Percentiles rank a stretch among this genome's conserved stretches.
phyloP scores from a whole-genome alignment of 2,888 invertebrate genomes.

The Aproaerema taeniolella region DNA sequence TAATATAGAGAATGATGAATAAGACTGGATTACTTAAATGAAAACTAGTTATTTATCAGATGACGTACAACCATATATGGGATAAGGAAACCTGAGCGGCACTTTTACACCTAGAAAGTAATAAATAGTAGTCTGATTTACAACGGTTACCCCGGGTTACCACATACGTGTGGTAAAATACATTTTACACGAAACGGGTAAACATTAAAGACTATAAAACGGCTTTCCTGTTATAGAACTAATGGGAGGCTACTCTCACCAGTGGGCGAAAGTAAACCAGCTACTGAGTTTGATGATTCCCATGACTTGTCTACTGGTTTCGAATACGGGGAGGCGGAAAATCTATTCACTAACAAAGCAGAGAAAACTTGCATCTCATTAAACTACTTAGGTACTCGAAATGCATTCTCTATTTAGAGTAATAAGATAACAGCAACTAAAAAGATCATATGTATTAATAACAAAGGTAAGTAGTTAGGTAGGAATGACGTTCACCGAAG shows the following conservation, averaged over 20 bases:
- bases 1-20: conserved; percentile 12
- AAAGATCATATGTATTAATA: too few species aligned
- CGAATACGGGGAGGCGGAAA: background rate
- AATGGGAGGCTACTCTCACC: conserved; percentile 50
- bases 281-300: conserved; percentile 22
- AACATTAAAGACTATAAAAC: conserved; percentile 33
- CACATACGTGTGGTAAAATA: background rate
- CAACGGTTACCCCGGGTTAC: conserved; percentile 12
- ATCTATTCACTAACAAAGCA: background rate
- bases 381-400: too few species aligned
- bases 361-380: too few species aligned
- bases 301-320: conserved; percentile 6
- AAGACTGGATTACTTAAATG: conserved; percentile 16
- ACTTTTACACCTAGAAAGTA: conserved; percentile 19
- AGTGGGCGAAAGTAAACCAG: conserved; percentile 54
- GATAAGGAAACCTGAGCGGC: conserved; percentile 18
- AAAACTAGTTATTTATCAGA: conserved; percentile 15
- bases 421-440: too few species aligned
- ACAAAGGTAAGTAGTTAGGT: too few species aligned
- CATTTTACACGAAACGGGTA: conserved; percentile 36
- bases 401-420: too few species aligned
- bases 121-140: conserved; percentile 38
- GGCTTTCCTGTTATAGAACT: conserved; percentile 35
- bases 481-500: too few species aligned
- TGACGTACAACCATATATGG: conserved; percentile 21